Percentiles rank a stretch among this genome's conserved stretches.
phyloP scores from a whole-genome alignment of 2,797 vertebrate genomes.

The Rhinella marina region DNA sequence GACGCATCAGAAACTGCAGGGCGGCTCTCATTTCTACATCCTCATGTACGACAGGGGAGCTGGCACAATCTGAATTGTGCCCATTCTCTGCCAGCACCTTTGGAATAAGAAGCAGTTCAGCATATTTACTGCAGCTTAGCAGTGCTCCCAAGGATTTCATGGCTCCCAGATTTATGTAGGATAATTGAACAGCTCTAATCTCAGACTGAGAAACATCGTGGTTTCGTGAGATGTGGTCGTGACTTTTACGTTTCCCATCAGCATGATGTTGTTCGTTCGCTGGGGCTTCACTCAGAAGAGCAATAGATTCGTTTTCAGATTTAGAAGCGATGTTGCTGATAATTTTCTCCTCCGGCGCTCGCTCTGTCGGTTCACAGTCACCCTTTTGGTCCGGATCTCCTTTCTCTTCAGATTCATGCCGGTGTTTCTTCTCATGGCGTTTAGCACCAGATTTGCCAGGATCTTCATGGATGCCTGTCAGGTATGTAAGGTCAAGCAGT shows the following conservation, averaged over 20 bases:
- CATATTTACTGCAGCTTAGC: constrained; percentile 97
- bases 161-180: constrained; percentile 94
- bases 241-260: constrained; percentile 85
- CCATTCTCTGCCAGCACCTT: constrained; percentile 88
- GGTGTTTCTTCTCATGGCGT: constrained; percentile 90
- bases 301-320: constrained; percentile 84
- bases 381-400: constrained; percentile 76
- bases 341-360: constrained; percentile 86
- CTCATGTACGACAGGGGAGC: constrained; percentile 88
- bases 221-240: constrained; percentile 81
- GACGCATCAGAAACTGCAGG: constrained; percentile 95
- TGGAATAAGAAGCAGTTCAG: constrained; percentile 93
- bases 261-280: constrained; percentile 73
- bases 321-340: constrained; percentile 77
- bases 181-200: constrained; percentile 92
- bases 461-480: constrained; percentile 95
- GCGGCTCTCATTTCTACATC: constrained; percentile 93
- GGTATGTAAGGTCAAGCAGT: constrained; percentile 93
- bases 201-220: constrained; percentile 89
- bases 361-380: constrained; percentile 80
- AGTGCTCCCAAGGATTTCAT: constrained; percentile 95
- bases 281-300: constrained; percentile 77
- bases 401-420: constrained; percentile 79
- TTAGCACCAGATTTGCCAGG: constrained; percentile 80
- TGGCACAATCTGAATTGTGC: constrained; percentile 89